phyloP scores from a whole-genome alignment of 2,797 vertebrate species.

The Harpagifer antarcticus region DNA sequence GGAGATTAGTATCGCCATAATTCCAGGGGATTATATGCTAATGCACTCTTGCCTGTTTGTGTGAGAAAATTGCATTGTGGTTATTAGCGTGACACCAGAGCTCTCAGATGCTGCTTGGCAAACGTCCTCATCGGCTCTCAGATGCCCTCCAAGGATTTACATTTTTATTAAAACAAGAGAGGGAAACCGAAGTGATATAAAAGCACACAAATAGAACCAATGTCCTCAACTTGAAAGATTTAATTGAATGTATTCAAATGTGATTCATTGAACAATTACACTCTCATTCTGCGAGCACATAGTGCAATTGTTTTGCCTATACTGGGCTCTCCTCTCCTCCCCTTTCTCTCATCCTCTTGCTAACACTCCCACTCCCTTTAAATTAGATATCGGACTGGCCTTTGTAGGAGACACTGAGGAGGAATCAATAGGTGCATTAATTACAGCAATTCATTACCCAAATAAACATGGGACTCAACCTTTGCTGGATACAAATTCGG shows the following conservation, averaged over 20 bases:
- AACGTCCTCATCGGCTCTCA: conserved; percentile 75
- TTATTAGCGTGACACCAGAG: conserved; percentile 82
- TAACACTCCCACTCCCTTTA: conserved; percentile 89
- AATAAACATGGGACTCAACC: conserved; percentile 94
- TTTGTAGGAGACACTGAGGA: conserved; percentile 91
- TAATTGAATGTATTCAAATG: conserved; percentile 90
- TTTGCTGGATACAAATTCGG: conserved; percentile 91
- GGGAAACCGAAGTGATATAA: conserved; percentile 71
- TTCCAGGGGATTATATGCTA: conserved; percentile 85
- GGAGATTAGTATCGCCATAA: conserved; percentile 81
- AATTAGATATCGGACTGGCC: conserved; percentile 97
- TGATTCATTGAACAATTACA: conserved; percentile 90
- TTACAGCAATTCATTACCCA: conserved; percentile 98
- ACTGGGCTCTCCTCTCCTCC: conserved; percentile 71
- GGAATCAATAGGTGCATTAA: conserved; percentile 98
- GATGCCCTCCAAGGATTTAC: conserved; percentile 85
- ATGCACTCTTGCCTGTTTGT: conserved; percentile 82
- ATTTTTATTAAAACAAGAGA: conserved; percentile 86
- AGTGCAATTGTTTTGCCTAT: conserved; percentile 85
- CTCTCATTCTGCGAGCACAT: conserved; percentile 74
- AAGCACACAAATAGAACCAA: conserved; percentile 54
- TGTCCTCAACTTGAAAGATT: conserved; percentile 74
- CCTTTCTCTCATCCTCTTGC: conserved; percentile 71
- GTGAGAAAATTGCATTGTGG: conserved; percentile 81
- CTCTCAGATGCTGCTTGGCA: conserved; percentile 75